A percentile compares a stretch with the other conserved stretches of the same genome.
Evolutionary conservation across 2,888 invertebrate species (phyloP).

Genomic region (Brenthis daphne): DNA sequence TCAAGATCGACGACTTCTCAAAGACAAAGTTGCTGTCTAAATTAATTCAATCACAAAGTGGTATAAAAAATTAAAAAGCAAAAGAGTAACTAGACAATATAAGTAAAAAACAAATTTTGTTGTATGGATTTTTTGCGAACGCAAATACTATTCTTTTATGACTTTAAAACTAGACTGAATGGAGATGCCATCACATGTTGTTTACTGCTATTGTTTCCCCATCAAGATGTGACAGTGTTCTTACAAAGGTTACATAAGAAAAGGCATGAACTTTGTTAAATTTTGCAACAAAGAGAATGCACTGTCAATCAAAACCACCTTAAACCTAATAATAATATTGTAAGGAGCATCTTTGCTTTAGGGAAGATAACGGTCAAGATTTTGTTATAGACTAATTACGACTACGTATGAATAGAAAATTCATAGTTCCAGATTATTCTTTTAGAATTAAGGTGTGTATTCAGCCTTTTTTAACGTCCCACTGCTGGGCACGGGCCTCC

Average conservation of each 20-base stretch:
- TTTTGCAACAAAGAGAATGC: slow-evolving; percentile 37
- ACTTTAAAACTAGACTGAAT: slow-evolving; percentile 27
- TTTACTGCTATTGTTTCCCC: slow-evolving; percentile 40
- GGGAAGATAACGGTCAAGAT: slow-evolving; percentile 4
- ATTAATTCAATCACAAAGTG: too few relatives aligned
- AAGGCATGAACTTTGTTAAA: slow-evolving; percentile 44
- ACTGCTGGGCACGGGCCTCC: too few relatives aligned
- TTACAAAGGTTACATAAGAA: slow-evolving; percentile 22
- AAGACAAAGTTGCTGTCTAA: not conserved
- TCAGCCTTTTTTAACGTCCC: too few relatives aligned
- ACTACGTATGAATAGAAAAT: too few relatives aligned
- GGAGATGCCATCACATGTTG: slow-evolving; percentile 37
- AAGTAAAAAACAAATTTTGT: slow-evolving; percentile 5
- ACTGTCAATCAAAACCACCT: slow-evolving; percentile 43
- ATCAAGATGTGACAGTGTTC: slow-evolving; percentile 42
- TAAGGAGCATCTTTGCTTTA: slow-evolving; percentile 2
- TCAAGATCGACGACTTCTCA: not conserved
- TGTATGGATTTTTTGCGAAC: slow-evolving; percentile 13
- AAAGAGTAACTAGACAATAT: not conserved
- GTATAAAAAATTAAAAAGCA: not conserved
- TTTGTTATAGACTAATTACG: not conserved
- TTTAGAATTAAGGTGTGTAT: not conserved
- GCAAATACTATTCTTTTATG: slow-evolving; percentile 28
- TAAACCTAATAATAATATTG: slow-evolving; percentile 11
- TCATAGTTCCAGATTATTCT: not conserved